Evolutionary conservation across 2,113 vertebrate species (phyloP).

Genomic region (Hemichromis elongatus): DNA sequence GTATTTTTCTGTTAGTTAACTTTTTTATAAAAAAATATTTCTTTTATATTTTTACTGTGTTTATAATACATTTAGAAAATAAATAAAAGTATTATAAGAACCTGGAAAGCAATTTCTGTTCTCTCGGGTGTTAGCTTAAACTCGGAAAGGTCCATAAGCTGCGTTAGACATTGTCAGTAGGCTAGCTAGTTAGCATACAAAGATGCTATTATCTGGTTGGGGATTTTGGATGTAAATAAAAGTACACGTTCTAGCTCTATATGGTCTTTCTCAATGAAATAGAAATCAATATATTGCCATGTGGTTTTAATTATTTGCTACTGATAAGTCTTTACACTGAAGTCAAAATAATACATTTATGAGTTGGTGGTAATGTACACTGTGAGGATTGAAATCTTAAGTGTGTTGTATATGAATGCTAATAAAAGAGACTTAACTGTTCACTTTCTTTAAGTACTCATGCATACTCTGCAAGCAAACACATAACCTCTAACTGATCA

Average conservation of each 20-base stretch:
- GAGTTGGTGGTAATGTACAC: not conserved
- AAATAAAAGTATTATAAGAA: not conserved
- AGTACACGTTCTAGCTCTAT: not conserved
- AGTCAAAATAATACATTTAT: not conserved
- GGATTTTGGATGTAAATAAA: not conserved
- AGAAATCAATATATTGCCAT: not conserved
- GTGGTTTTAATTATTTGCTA: not conserved
- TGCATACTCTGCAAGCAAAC: not conserved
- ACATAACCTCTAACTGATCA: not conserved
- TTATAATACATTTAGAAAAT: accelerated
- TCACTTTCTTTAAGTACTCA: not conserved
- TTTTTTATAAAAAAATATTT: not conserved
- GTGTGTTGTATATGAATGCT: not conserved
- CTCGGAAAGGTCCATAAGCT: not conserved
- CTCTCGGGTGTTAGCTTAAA: not conserved
- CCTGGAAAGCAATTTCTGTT: not conserved
- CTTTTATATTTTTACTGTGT: not conserved
- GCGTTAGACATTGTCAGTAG: not conserved
- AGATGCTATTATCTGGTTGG: not conserved
- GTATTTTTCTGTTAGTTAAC: not conserved
- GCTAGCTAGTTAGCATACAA: not conserved
- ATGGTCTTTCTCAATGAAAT: not conserved
- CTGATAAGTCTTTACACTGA: not conserved
- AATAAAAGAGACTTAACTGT: not conserved
- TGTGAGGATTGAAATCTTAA: not conserved